These are phyloP conservation scores for Bombyx huttoni DNA, from an alignment of 2,888 invertebrate species.

Conservation along the genomic window DNA sequence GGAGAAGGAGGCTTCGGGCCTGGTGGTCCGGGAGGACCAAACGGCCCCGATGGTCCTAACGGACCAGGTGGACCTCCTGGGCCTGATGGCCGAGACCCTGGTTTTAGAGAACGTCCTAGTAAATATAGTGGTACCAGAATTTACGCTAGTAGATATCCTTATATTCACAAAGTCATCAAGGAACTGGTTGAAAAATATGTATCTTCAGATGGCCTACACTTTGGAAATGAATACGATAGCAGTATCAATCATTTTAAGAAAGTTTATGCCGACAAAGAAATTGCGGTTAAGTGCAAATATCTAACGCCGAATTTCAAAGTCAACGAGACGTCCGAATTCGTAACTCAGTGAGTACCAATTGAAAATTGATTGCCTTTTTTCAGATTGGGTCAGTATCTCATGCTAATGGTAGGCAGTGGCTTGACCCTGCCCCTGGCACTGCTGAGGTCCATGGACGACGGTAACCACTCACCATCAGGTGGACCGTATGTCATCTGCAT, in stretches of 20 bases:
- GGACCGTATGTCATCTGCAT: too few species aligned
- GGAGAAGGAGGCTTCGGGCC: slow-evolving; percentile 17
- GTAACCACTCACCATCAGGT: too few species aligned
- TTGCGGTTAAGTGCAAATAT: slow-evolving; percentile 47
- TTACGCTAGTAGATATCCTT: slow-evolving; percentile 50
- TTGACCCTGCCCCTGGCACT: too few species aligned
- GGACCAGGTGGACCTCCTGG: slow-evolving; percentile 15
- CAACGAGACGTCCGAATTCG: slow-evolving; percentile 32
- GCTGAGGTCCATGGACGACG: too few species aligned
- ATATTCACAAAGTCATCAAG: slow-evolving; percentile 44
- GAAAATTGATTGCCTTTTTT: too few species aligned
- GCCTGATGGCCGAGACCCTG: slow-evolving; percentile 7
- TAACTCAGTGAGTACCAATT: slow-evolving; percentile 39
- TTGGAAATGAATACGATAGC: slow-evolving; percentile 29
- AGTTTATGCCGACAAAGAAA: slow-evolving; percentile 35
- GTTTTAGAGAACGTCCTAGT: slow-evolving; percentile 17
- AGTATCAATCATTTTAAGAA: slow-evolving; percentile 34
- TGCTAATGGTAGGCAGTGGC: too few species aligned
- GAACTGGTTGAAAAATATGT: slow-evolving; percentile 43
- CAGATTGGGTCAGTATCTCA: too few species aligned
- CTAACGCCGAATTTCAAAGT: slow-evolving; percentile 22
- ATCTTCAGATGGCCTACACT: slow-evolving; percentile 29
- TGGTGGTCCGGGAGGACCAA: slow-evolving; percentile 15
- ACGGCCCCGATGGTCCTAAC: slow-evolving; percentile 7
- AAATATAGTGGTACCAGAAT: slow-evolving; percentile 41